phyloP scores from a whole-genome alignment of 2,113 vertebrate genomes.

The Camelus bactrianus region DNA sequence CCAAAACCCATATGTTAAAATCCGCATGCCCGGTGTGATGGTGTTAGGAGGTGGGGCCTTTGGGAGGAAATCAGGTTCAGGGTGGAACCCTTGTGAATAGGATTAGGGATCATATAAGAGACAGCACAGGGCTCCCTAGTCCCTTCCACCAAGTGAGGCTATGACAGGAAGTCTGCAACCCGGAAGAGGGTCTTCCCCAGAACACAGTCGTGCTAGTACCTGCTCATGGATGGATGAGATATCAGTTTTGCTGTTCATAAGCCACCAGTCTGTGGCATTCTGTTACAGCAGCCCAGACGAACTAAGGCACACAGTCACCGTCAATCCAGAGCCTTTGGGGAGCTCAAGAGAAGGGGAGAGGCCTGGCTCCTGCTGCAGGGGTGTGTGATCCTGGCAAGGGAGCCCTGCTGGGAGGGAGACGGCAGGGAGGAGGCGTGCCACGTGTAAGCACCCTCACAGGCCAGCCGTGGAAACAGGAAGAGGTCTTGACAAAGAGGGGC shows the following conservation, averaged over 20 bases:
- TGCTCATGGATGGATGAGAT: no score
- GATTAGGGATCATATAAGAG: neutral
- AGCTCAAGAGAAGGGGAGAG: neutral
- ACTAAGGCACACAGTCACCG: neutral
- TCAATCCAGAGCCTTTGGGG: neutral
- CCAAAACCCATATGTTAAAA: neutral
- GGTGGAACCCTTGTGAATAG: neutral
- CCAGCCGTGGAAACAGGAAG: neutral
- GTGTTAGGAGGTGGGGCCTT: neutral
- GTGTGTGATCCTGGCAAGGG: fast-evolving
- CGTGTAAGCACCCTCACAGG: neutral
- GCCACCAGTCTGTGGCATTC: no score
- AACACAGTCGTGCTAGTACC: neutral
- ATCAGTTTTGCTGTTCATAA: neutral
- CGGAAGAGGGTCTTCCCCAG: neutral
- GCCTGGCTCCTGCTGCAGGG: neutral
- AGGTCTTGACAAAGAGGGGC: neutral
- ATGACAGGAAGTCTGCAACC: neutral
- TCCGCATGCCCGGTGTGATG: no score
- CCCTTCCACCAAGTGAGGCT: neutral
- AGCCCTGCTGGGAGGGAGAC: neutral
- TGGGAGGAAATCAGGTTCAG: neutral
- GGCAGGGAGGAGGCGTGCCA: fast-evolving
- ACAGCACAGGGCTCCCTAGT: neutral
- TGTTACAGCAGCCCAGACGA: neutral